These are phyloP conservation scores for Genyomyrus donnyi DNA, from an alignment of 2,113 vertebrate genomes.

Conservation along the genomic window DNA sequence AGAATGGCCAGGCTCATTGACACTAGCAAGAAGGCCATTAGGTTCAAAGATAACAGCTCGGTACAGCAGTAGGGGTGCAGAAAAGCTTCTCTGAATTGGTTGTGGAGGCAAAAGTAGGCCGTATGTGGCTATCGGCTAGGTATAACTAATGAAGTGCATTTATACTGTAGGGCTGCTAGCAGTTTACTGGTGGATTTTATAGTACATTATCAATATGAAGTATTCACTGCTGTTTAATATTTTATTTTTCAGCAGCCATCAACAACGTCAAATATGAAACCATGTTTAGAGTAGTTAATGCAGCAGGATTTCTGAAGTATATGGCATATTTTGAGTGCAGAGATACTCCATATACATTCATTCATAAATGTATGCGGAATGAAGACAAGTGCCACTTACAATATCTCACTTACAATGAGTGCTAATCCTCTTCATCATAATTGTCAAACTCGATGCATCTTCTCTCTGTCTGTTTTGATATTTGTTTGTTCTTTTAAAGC, in stretches of 20 bases:
- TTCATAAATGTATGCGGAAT: not conserved
- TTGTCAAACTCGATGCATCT: not conserved
- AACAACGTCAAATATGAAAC: not conserved
- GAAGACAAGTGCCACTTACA: not conserved
- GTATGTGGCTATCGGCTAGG: not conserved
- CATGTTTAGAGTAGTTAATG: not conserved
- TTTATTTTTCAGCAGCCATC: not conserved
- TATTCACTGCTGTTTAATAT: not conserved
- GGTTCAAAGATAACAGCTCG: not conserved
- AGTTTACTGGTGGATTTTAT: not conserved
- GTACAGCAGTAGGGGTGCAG: not conserved
- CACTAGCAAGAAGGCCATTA: not conserved
- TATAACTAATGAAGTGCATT: not conserved
- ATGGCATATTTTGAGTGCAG: not conserved
- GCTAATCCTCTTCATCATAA: not conserved
- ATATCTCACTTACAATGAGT: not conserved
- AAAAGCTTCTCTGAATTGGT: not conserved
- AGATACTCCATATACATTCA: not conserved
- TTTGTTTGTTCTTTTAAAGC: not conserved
- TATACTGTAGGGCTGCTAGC: not conserved
- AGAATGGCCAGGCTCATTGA: not conserved
- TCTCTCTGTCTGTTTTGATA: not conserved
- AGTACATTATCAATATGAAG: not conserved
- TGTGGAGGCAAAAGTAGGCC: not conserved
- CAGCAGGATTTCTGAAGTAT: not conserved